Conservation (phyloP, 2,113 vertebrate genomes). For the Enhydra lutris region DNA sequence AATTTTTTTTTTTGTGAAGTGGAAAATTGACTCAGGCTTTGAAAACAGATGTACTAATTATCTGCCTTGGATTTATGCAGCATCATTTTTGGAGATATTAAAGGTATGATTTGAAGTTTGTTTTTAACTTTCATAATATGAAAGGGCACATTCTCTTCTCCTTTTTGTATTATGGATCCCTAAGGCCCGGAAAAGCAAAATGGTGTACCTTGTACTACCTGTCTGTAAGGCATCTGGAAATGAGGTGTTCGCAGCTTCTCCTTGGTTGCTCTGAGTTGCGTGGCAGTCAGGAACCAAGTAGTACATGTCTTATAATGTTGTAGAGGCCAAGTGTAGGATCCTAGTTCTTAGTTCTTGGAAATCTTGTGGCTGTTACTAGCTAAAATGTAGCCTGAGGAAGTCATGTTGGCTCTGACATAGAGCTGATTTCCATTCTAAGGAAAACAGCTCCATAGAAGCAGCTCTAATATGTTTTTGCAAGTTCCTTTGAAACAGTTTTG, state of each 20-base stretch:
- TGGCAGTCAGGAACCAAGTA: not conserved
- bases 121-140: not conserved
- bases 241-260: not conserved
- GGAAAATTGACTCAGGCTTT: not conserved
- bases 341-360: not conserved
- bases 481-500: not conserved
- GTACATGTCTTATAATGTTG: not conserved
- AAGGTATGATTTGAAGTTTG: slow-evolving; percentile 16
- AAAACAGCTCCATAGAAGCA: not conserved
- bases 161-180: not conserved
- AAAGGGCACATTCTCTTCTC: not conserved
- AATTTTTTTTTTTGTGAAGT: slow-evolving; percentile 23
- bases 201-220: not conserved
- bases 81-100: slow-evolving; percentile 4
- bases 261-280: not conserved
- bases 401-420: not conserved
- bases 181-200: not conserved
- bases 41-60: slow-evolving; percentile 1
- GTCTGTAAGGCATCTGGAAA: not conserved
- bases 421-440: not conserved
- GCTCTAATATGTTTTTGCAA: not conserved
- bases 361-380: not conserved
- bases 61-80: not conserved
- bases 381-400: not conserved
- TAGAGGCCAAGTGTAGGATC: not conserved